Base-by-base conservation (phyloP, 92 coral and sea anemone genomes). In the Epizoanthus stellaris region DNA sequence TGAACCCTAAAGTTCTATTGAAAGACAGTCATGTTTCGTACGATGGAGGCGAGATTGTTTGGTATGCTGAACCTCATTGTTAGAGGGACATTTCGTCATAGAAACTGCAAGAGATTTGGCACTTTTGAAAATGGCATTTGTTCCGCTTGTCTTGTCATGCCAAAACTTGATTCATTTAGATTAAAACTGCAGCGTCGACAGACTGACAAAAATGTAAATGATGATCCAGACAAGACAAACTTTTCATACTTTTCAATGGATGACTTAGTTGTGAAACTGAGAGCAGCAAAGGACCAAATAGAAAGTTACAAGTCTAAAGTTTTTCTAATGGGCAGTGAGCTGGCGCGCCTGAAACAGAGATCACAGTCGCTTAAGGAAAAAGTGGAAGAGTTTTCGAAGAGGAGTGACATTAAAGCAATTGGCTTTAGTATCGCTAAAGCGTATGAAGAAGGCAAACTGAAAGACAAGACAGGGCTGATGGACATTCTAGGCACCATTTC, bases 51-150 rank as follows among this genome's bases (percentile, higher is more conserved):
- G 66, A 80, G 72, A 70, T 86, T 70, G 62, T 86, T 77, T 80
- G 86, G 86, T 80, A 80, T 42, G 40, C 77, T 3, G 86, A 86
- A 38, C 89, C 89, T 9, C 63, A 30, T 70, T 9, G 58, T 70
- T 67, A 80, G 7, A 34, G 89, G 89, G 80, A 79, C 89, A 14
- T 86, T 86, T 86, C 86, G 89, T 25, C 89, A 86, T 72, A n/a
- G 9, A 30, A 76, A 86, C 65, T 86, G 89, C 36, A 86, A 47
- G 72, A 69, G 89, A 71, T 81, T 81, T 53, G 85, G 86, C 19
- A 69, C 85, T 5, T 79, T 80, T 79, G 72, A n/a, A 40, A 80
- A 86, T 36, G 21, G 80, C 34, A 86, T 80, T 20, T 86, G 89
- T 20, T 66, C 70, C 63, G 85, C 89, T 11, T 86, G 89, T 74